Conservation (phyloP, 1,140 invertebrate species). For the Archegozetes longisetosus region DNA sequence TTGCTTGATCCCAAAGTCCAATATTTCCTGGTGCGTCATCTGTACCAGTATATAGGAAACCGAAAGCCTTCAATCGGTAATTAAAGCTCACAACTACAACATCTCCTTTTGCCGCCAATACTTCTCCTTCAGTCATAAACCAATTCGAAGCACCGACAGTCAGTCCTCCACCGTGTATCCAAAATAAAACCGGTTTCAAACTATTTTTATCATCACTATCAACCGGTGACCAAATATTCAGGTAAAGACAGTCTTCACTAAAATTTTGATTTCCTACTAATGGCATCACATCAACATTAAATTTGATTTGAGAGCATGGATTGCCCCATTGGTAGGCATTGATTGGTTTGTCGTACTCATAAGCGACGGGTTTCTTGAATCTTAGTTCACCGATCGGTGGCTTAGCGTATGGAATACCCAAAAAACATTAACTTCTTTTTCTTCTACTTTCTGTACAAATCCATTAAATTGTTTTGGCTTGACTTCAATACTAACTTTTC, state of each 20-base stretch:
- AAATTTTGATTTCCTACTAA: no score
- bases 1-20: no score
- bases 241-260: no score
- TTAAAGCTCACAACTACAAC: constrained; percentile 38
- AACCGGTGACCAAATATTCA: no score
- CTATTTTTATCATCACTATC: neutral
- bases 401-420: constrained; percentile 25
- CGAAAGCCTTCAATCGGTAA: constrained; percentile 27
- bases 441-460: no score
- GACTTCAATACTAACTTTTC: no score
- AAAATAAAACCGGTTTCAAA: constrained; percentile 14
- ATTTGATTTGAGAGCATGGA: neutral
- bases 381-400: constrained; percentile 19
- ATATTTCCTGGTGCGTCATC: no score
- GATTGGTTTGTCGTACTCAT: constrained; percentile 13
- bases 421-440: no score
- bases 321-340: neutral
- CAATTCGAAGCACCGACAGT: neutral
- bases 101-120: constrained; percentile 55
- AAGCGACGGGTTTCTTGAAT: constrained; percentile 13
- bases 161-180: constrained; percentile 16
- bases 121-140: constrained; percentile 42
- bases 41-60: no score
- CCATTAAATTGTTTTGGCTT: no score
- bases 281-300: no score